These are phyloP conservation scores for Onychorhynchus coronatus DNA, from an alignment of 2,113 vertebrate genomes.

Conservation along the genomic window DNA sequence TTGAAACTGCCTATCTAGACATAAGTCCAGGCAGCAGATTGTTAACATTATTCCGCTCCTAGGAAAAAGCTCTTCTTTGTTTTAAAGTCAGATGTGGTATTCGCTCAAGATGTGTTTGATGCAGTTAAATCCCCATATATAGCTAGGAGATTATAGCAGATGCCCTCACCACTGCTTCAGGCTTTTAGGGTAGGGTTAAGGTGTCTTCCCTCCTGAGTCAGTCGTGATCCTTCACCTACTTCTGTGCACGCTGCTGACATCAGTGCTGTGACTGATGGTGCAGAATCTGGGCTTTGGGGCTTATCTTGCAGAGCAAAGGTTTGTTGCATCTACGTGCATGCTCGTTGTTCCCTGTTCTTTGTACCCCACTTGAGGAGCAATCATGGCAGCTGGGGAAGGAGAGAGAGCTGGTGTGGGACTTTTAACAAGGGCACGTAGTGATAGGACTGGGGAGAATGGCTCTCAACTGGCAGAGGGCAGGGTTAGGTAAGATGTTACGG, in stretches of 20 bases:
- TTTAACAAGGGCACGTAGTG: neutral
- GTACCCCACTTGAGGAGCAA: neutral
- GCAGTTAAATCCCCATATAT: neutral
- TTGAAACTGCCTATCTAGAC: neutral
- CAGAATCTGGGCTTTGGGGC: neutral
- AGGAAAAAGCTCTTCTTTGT: neutral
- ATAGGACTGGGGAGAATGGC: neutral
- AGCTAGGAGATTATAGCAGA: neutral
- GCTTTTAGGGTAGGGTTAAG: neutral
- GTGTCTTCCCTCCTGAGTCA: neutral
- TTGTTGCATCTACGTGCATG: fast-evolving
- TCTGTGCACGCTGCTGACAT: neutral
- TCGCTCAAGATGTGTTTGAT: neutral
- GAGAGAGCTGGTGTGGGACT: neutral
- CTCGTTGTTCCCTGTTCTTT: neutral
- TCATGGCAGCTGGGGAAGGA: neutral
- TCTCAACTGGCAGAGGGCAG: neutral
- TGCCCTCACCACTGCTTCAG: neutral
- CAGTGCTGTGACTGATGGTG: neutral
- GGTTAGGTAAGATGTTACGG: neutral
- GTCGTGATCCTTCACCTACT: neutral
- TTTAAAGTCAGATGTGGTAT: neutral
- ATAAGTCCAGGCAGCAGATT: neutral
- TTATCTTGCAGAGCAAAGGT: constrained; percentile 8
- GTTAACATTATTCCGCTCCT: neutral